Evolutionary conservation across 2,797 vertebrate species (phyloP).

Genomic region (Carcharodon carcharias): DNA sequence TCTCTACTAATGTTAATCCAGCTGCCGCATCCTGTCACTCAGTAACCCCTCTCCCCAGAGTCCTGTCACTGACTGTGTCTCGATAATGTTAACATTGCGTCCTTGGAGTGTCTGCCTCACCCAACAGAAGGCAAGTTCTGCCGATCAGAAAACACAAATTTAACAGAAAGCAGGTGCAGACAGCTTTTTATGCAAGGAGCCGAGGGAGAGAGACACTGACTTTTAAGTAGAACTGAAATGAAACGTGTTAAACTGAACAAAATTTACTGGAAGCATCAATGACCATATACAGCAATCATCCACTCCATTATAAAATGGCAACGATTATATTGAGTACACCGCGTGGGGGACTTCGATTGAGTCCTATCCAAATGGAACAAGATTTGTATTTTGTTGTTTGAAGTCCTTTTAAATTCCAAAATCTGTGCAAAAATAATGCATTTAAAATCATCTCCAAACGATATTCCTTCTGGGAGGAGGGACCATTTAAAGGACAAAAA

Average conservation of each 20-base stretch:
- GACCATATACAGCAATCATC: neutral
- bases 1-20: neutral
- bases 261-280: slow-evolving; percentile 23
- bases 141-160: neutral
- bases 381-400: neutral
- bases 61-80: neutral
- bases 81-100: neutral
- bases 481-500: neutral
- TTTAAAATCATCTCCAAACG: neutral
- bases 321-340: neutral
- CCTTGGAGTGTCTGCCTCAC: neutral
- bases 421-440: neutral
- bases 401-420: slow-evolving; percentile 6
- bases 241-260: neutral
- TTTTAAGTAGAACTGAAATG: too few relatives aligned
- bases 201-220: neutral
- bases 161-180: neutral
- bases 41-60: neutral
- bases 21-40: neutral
- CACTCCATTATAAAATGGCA: neutral
- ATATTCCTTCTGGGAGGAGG: neutral
- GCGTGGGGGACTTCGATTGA: neutral
- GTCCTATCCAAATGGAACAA: neutral
- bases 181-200: neutral
- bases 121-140: neutral